Evolutionary conservation across 2,113 vertebrate species (phyloP).

Genomic region (Forbesichthys agassizii): DNA sequence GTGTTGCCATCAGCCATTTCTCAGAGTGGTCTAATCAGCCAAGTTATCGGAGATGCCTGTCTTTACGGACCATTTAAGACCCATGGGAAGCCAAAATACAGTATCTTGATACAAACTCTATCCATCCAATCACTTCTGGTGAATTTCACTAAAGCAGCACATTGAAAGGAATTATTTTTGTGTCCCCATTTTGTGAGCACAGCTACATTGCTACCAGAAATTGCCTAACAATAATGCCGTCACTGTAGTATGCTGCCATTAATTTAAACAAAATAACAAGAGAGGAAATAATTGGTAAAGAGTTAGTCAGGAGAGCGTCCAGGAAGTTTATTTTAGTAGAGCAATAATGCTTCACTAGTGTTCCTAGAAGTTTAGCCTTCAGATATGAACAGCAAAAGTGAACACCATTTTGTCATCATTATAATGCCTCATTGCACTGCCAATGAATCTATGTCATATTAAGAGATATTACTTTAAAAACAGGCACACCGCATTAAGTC

Average conservation of each 20-base stretch:
- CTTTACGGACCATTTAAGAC: too few relatives aligned
- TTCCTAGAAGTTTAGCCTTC: not conserved
- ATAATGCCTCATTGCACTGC: not conserved
- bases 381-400: not conserved
- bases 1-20: too few relatives aligned
- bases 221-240: not conserved
- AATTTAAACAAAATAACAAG: not conserved
- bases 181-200: not conserved
- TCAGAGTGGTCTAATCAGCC: too few relatives aligned
- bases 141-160: not conserved
- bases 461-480: too few relatives aligned
- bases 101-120: too few relatives aligned
- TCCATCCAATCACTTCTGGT: not conserved
- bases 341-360: too few relatives aligned
- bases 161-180: too few relatives aligned
- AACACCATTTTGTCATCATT: not conserved
- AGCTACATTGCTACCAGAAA: not conserved
- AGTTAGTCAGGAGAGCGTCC: not conserved
- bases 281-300: not conserved
- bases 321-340: not conserved
- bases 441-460: too few relatives aligned
- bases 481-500: too few relatives aligned
- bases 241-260: not conserved
- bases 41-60: too few relatives aligned
- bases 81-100: too few relatives aligned